Percentiles rank a stretch among this genome's conserved stretches.
Evolutionary conservation across 2,113 vertebrate genomes (phyloP).

Genomic region (Ictidomys tridecemlineatus): DNA sequence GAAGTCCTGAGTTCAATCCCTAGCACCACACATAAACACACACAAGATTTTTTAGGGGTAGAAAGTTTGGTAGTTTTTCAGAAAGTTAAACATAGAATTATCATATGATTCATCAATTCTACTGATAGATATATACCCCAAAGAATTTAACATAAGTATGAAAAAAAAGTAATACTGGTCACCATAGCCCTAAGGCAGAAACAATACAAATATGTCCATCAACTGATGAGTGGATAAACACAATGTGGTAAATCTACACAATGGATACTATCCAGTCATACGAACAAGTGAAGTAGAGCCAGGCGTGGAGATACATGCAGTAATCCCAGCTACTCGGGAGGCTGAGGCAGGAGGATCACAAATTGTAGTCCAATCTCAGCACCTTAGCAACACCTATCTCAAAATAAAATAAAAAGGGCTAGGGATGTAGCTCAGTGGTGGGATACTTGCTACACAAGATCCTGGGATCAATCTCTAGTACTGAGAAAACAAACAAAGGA

Average conservation of each 20-base stretch:
- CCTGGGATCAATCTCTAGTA: neutral
- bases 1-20: too few species aligned
- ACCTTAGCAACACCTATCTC: neutral
- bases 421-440: neutral
- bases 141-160: neutral
- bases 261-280: neutral
- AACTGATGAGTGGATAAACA: neutral
- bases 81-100: neutral
- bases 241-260: neutral
- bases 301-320: neutral
- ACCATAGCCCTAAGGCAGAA: neutral
- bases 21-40: too few species aligned
- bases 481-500: neutral
- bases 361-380: neutral
- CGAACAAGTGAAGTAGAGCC: neutral
- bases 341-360: neutral
- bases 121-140: neutral
- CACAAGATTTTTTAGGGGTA: neutral
- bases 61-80: neutral
- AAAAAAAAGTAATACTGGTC: neutral
- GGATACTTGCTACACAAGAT: neutral
- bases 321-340: neutral
- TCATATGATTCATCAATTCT: neutral
- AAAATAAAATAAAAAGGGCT: neutral
- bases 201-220: neutral